Evolutionary conservation across 2,888 invertebrate genomes (phyloP), one percentile per base, ranked within the genome.

Genomic region (Galerucella nymphaeae): DNA sequence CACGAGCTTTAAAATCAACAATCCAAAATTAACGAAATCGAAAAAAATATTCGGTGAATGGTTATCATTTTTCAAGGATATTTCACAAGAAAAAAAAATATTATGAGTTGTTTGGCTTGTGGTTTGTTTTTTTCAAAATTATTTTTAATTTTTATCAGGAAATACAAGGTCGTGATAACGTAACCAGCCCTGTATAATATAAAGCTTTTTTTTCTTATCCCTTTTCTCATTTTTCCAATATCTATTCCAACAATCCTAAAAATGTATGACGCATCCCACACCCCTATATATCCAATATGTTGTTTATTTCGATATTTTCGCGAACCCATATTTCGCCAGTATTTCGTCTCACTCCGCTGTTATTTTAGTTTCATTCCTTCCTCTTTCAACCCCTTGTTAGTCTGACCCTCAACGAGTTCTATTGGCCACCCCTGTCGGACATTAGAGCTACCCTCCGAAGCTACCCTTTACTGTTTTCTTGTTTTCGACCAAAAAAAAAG

Each of bases 381-480:
- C 73, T 73, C 73, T 72, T 76, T 74, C 77, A 79, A 77, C 82
- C 82, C 82, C 81, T 82, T 80, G 77, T 78, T 78, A 76, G 71
- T 77, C 78, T 80, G 81, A 82, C 82, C 83, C 83, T 83, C 81
- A 77, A 77, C 75, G 70, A 75, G 76, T 74, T 69, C 75, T 70
- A 83, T 84, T 84, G 84, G 83, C 81, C 80, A 80, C 77, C 80
- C 80, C 75, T 77, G 78, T 80, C 77, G 82, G 82, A 82, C 82
- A 82, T 80, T 80, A 81, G 81, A 80, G 80, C 82, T 81, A 83
- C 84, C 84, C 84, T 82, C 80, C 74, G 76, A 80, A 72, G 76
- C 80, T 80, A 83, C 83, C 83, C 83, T 82, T 83, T 83, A 79
- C 80, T 78, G 77, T 81, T 77, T 74, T 74, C 72, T 77, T 77